These are phyloP conservation scores for Scleropages formosus DNA, from an alignment of 2,797 vertebrate genomes.

Conservation along the genomic window DNA sequence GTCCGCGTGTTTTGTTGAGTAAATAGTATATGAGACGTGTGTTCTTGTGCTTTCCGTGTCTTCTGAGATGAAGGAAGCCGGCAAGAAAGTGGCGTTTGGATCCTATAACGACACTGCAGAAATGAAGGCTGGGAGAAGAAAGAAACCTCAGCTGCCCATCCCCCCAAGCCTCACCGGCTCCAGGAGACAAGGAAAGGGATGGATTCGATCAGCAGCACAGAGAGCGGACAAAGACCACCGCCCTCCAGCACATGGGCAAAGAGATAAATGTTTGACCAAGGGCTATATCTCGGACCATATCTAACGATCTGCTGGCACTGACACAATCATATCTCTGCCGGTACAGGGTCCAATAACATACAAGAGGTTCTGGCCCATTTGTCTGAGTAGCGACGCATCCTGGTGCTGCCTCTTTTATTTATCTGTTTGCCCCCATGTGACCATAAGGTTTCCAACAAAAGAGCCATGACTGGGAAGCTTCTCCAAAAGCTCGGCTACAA, in stretches of 20 bases:
- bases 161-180: constrained; percentile 53
- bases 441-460: constrained; percentile 35
- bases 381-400: constrained; percentile 49
- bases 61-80: neutral
- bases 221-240: constrained; percentile 65
- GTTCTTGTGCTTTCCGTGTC: neutral
- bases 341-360: constrained; percentile 61
- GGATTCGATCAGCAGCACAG: constrained; percentile 61
- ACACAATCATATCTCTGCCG: constrained; percentile 61
- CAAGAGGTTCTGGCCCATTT: constrained; percentile 45
- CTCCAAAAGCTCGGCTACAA: constrained; percentile 35
- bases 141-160: neutral
- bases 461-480: constrained; percentile 22
- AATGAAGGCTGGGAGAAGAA: too few relatives aligned
- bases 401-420: constrained; percentile 35
- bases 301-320: constrained; percentile 63
- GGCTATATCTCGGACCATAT: constrained; percentile 61
- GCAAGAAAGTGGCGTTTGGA: neutral
- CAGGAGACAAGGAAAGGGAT: constrained; percentile 58
- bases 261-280: constrained; percentile 70
- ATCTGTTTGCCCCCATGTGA: constrained; percentile 42
- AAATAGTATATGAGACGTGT: neutral
- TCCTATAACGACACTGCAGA: neutral
- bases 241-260: constrained; percentile 42
- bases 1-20: neutral